A percentile compares a stretch with the other conserved stretches of the same genome.
Evolutionary conservation across 2,888 invertebrate genomes (phyloP).

Genomic region (Bombylius discolor): DNA sequence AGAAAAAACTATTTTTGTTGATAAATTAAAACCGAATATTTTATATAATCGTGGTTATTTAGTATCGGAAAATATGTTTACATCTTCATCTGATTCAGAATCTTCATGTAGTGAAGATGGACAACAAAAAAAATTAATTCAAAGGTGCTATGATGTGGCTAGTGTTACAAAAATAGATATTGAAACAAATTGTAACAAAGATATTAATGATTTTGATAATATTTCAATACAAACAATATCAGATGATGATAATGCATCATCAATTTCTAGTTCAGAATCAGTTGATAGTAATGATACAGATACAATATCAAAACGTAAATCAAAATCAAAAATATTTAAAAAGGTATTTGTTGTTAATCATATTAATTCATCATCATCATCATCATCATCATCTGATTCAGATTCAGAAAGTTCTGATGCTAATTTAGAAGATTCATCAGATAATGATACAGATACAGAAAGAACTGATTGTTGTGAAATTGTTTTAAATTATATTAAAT

Average conservation of each 20-base stretch:
- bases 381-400: slow-evolving; percentile 46
- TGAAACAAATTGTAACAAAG: slow-evolving; percentile 24
- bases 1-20: slow-evolving; percentile 20
- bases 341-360: slow-evolving; percentile 58
- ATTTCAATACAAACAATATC: slow-evolving; percentile 34
- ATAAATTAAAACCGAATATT: slow-evolving; percentile 13
- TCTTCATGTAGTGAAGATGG: slow-evolving; percentile 26
- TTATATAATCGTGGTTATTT: slow-evolving; percentile 30
- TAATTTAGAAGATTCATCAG: slow-evolving; percentile 46
- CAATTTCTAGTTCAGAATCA: slow-evolving; percentile 25
- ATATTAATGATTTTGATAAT: slow-evolving; percentile 15
- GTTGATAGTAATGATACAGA: slow-evolving; percentile 42
- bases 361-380: slow-evolving; percentile 37
- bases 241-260: slow-evolving; percentile 6
- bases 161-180: slow-evolving; percentile 10
- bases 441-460: slow-evolving; percentile 47
- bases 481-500: slow-evolving; percentile 30
- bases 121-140: slow-evolving; percentile 17
- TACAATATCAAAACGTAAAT: slow-evolving; percentile 38
- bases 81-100: slow-evolving; percentile 40
- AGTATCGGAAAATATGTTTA: slow-evolving; percentile 43
- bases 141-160: slow-evolving; percentile 30
- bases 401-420: slow-evolving; percentile 44
- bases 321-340: slow-evolving; percentile 44
- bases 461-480: slow-evolving; percentile 32